Evolutionary conservation across 2,113 vertebrate genomes (phyloP).

Genomic region (Rhineura floridana): DNA sequence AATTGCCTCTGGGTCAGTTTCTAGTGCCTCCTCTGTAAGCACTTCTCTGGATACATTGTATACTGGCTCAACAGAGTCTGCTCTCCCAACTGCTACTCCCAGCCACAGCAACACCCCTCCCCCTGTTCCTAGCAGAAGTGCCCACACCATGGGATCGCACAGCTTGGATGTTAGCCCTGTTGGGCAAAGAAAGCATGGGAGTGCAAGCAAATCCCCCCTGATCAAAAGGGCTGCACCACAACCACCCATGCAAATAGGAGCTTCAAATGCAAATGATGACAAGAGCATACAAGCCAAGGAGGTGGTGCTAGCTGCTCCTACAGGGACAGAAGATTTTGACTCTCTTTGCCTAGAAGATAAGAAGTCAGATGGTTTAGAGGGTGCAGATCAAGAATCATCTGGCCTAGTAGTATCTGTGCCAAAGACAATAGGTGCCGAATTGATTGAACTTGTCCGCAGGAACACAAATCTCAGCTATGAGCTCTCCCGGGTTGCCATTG

Average conservation of each 20-base stretch:
- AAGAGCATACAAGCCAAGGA: conserved; percentile 62
- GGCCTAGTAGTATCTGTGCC: conserved; percentile 72
- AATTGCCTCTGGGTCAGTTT: conserved; percentile 74
- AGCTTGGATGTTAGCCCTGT: conserved; percentile 54
- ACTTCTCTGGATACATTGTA: conserved; percentile 88
- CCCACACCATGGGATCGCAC: conserved; percentile 71
- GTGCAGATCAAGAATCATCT: conserved; percentile 58
- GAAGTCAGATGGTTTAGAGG: conserved; percentile 64
- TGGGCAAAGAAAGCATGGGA: conserved; percentile 36
- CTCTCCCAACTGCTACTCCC: conserved; percentile 71
- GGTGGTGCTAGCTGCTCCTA: conserved; percentile 10
- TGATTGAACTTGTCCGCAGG: conserved; percentile 94
- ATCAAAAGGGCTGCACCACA: conserved; percentile 56
- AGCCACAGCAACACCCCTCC: conserved; percentile 90
- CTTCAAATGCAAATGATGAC: conserved; percentile 41
- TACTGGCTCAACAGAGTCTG: conserved; percentile 84
- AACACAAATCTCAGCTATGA: conserved; percentile 95
- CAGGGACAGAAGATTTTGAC: conserved; percentile 65
- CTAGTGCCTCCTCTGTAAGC: conserved; percentile 81
- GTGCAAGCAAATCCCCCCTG: conserved; percentile 64
- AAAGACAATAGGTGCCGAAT: conserved; percentile 87
- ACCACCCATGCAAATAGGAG: conserved; percentile 37
- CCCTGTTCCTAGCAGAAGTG: conserved; percentile 87
- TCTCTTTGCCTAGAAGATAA: conserved; percentile 68
- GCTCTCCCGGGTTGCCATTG: conserved; percentile 93